Percentiles rank a stretch among this genome's conserved stretches.
phyloP scores from a whole-genome alignment of 2,797 vertebrate genomes.

The Peromyscus melanophrys region DNA sequence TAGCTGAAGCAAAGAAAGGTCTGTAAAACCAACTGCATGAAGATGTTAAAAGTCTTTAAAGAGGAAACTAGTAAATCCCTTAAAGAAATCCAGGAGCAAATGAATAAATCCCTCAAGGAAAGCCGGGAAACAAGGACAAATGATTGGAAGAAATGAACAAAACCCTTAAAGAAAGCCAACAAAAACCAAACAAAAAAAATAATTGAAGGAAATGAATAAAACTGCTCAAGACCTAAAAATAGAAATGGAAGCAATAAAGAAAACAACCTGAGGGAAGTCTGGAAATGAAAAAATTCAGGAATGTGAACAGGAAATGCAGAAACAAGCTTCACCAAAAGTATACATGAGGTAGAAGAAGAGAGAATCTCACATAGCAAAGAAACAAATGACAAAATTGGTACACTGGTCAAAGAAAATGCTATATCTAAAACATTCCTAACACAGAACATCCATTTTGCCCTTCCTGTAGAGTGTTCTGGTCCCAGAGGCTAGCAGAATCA shows the following conservation, averaged over 20 bases:
- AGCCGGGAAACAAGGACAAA: neutral
- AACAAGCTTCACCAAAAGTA: neutral
- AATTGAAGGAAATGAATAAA: neutral
- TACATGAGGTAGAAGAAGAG: neutral
- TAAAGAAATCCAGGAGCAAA: neutral
- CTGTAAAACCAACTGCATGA: neutral
- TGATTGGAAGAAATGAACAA: neutral
- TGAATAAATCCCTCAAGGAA: neutral
- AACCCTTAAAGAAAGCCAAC: neutral
- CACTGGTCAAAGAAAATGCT: neutral
- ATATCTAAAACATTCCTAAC: neutral
- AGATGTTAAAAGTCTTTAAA: neutral
- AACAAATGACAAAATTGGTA: neutral
- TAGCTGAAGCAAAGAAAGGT: neutral
- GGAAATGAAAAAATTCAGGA: neutral
- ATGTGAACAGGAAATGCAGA: neutral
- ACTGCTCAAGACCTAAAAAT: neutral
- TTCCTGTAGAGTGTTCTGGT: no score
- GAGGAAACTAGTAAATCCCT: no score
- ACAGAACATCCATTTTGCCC: neutral
- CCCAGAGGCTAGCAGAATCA: no score
- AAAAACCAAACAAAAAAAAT: neutral
- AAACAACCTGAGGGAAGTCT: neutral
- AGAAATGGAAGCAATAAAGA: neutral
- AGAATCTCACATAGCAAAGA: neutral